phyloP scores from a whole-genome alignment of 2,888 invertebrate genomes.

The Ophion slaviceki region DNA sequence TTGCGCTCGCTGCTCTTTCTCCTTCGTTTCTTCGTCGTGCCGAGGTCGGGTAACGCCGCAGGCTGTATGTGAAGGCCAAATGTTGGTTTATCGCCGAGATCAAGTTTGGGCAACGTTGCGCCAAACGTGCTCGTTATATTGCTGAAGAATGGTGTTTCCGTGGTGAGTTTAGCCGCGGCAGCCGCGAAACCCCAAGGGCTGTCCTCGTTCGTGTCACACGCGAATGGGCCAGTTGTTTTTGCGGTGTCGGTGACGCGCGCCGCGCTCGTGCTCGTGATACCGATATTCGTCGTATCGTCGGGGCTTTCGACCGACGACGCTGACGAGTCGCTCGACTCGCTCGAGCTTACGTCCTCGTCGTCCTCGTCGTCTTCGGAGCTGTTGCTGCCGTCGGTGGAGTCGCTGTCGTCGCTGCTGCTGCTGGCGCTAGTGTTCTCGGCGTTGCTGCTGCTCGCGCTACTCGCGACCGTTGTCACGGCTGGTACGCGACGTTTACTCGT shows the following conservation, averaged over 20 bases:
- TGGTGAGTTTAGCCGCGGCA: constrained; percentile 84
- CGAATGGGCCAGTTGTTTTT: constrained; percentile 79
- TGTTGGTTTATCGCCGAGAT: constrained; percentile 77
- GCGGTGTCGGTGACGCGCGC: constrained; percentile 61
- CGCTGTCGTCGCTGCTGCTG: constrained; percentile 72
- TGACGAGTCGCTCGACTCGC: constrained; percentile 74
- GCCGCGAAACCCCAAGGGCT: constrained; percentile 87
- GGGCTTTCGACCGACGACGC: constrained; percentile 69
- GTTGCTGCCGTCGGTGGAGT: constrained; percentile 71
- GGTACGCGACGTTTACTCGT: neutral
- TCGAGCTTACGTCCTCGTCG: constrained; percentile 68
- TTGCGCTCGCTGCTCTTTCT: constrained; percentile 56
- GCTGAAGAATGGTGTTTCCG: constrained; percentile 80
- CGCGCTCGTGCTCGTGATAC: constrained; percentile 77
- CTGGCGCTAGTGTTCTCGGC: constrained; percentile 49
- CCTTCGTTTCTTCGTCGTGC: constrained; percentile 69
- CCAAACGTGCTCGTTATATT: constrained; percentile 80
- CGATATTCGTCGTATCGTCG: constrained; percentile 70
- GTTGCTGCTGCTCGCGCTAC: constrained; percentile 55
- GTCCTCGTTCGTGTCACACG: constrained; percentile 82
- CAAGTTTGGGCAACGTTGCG: constrained; percentile 79
- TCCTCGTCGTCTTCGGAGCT: constrained; percentile 79
- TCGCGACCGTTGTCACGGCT: constrained; percentile 25
- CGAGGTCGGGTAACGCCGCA: constrained; percentile 67
- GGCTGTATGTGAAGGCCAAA: constrained; percentile 79